Conservation (phyloP, 2,888 invertebrate genomes). For the Drosophila mettleri region DNA sequence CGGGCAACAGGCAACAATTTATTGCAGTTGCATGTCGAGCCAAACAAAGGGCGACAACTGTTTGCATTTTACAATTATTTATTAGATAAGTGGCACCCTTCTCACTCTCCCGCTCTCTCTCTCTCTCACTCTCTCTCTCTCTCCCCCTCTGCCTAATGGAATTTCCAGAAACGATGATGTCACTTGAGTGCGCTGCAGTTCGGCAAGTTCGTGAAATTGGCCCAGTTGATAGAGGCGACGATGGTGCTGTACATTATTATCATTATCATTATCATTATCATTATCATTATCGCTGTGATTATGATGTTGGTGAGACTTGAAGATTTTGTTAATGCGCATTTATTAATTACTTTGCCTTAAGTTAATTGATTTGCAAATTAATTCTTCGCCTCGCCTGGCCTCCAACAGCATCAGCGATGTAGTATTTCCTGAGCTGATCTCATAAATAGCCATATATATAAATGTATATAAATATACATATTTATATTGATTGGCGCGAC, state of each 20-base stretch:
- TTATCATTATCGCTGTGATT: not conserved
- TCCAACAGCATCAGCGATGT: slow-evolving; percentile 9
- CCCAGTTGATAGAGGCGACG: slow-evolving; percentile 27
- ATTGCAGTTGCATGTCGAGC: slow-evolving; percentile 22
- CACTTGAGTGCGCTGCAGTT: slow-evolving; percentile 23
- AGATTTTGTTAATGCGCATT: slow-evolving; percentile 34
- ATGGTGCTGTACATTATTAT: slow-evolving; percentile 6
- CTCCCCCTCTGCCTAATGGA: slow-evolving; percentile 10
- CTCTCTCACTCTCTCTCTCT: not conserved
- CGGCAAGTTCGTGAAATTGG: slow-evolving; percentile 27
- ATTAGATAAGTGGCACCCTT: slow-evolving; percentile 40
- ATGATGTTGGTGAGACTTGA: not conserved
- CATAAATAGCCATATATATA: slow-evolving; percentile 22
- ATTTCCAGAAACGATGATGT: slow-evolving; percentile 51
- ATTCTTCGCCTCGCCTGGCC: slow-evolving; percentile 33
- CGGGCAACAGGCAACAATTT: slow-evolving; percentile 41
- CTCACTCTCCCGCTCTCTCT: not conserved
- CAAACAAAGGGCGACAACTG: slow-evolving; percentile 60
- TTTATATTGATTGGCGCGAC: slow-evolving; percentile 25
- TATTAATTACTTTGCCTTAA: slow-evolving; percentile 35
- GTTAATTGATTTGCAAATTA: slow-evolving; percentile 58
- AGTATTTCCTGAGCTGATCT: slow-evolving; percentile 53
- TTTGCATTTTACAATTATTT: slow-evolving; percentile 39
- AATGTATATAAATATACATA: not conserved
- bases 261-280: slow-evolving; percentile 2